Base-by-base conservation (phyloP, 2,797 vertebrate genomes). In the Enteromius mattozi region DNA sequence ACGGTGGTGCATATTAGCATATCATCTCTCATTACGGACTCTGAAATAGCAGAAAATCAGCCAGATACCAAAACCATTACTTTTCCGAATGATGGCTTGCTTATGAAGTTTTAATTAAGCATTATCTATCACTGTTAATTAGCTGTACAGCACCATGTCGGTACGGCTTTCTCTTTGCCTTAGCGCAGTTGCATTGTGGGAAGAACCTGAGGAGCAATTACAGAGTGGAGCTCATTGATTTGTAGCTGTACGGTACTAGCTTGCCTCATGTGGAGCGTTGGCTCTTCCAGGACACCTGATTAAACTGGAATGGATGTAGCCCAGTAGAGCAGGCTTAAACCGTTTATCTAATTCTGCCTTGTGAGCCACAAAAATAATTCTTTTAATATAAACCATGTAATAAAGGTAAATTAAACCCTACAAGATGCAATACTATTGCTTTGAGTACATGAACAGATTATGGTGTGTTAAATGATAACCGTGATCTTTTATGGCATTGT, bases 61-160 rank as follows among this genome's bases (percentile, higher is more conserved):
- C 65, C 63, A 47, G 63, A 80, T 65, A 81, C 66, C 54, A 65
- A 78, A 81, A 72, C 59, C 17, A 68, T 24, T 77, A 59, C 75
- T 27, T 78, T 59, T 79, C 30, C 9, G 61, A 86, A 80, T 81
- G 85, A 87, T 87, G 81, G 83, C 85, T 88, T 65, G 82, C 86
- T 88, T 56, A 87, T 86, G 83, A 85, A 84, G 68, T 84, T 88
- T 88, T 87, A 87, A 90, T 88, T 85, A 87, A 84, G 65, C 81
- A 66, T 88, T 85, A 86, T 90, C 78, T 85, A 88, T 88, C 86
- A 78, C 51, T 81, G 78, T 79, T 87, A 88, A 88, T 87, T 80
- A 87, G 83, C 83, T 69, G 54, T 59, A 80, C 56, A 40, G 68
- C 81, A 75, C 54, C n/a, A 27, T 83, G 86, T 88, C 61, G 63